These are phyloP conservation scores for Argentina silus DNA, from an alignment of 2,797 vertebrate genomes.

Conservation along the genomic window DNA sequence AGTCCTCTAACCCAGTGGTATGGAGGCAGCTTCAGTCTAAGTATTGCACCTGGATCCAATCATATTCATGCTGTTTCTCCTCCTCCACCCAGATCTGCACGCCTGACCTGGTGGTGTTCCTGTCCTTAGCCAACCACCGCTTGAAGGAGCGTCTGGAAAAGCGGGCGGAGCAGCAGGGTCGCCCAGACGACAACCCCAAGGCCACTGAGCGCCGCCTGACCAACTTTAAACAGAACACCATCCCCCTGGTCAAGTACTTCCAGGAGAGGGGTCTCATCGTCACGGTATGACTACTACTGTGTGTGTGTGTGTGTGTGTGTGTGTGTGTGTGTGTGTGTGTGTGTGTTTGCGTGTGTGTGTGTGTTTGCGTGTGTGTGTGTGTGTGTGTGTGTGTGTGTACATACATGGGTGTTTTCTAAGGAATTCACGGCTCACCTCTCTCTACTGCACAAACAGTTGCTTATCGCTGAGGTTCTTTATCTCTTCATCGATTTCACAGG, in stretches of 20 bases:
- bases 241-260: slow-evolving; percentile 95
- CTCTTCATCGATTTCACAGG: background rate
- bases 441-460: background rate
- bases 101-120: slow-evolving; percentile 95
- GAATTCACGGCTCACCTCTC: too few species aligned
- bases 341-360: background rate
- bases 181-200: slow-evolving; percentile 98
- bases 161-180: slow-evolving; percentile 92
- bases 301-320: background rate
- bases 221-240: slow-evolving; percentile 96
- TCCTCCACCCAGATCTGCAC: slow-evolving; percentile 86
- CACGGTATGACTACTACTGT: slow-evolving; percentile 79
- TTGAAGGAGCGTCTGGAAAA: slow-evolving; percentile 94
- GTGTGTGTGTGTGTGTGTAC: background rate
- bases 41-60: too few species aligned
- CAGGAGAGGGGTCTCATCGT: slow-evolving; percentile 95
- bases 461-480: background rate
- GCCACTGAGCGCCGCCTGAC: slow-evolving; percentile 93
- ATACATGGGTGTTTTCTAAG: too few species aligned
- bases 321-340: slow-evolving; percentile 10
- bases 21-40: too few species aligned
- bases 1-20: too few species aligned
- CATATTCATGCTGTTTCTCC: too few species aligned
- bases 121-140: slow-evolving; percentile 91
- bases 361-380: background rate